These are phyloP conservation scores for Scleropages formosus DNA, from an alignment of 2,797 vertebrate species.

Conservation along the genomic window DNA sequence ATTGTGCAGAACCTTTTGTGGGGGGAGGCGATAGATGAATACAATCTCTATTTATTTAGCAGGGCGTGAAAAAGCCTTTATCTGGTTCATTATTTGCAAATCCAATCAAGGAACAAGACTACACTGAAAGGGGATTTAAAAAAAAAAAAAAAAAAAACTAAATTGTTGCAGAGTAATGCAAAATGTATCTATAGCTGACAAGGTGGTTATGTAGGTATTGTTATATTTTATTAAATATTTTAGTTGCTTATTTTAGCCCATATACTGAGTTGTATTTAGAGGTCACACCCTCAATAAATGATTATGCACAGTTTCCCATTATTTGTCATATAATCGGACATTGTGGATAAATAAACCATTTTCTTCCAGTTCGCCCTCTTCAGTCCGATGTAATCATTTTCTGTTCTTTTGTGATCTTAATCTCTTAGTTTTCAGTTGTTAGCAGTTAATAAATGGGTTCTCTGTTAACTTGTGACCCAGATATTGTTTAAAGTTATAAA, in stretches of 20 bases:
- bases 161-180: constrained; percentile 12
- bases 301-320: background rate
- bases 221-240: constrained; percentile 14
- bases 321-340: background rate
- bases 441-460: no score
- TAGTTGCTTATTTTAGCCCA: background rate
- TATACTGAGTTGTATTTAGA: background rate
- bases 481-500: no score
- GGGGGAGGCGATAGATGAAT: background rate
- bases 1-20: background rate
- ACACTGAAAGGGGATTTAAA: constrained; percentile 17
- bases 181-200: constrained; percentile 11
- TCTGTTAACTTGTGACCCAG: no score
- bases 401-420: background rate
- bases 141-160: no score
- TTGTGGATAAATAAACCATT: background rate
- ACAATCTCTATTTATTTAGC: constrained; percentile 35
- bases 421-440: no score
- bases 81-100: constrained; percentile 30
- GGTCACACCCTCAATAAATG: background rate
- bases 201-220: background rate
- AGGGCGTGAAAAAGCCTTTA: constrained; percentile 31
- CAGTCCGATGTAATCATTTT: background rate
- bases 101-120: constrained; percentile 14
- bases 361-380: no score